Base-by-base conservation (phyloP, 2,797 vertebrate genomes). In the Silurus lanzhouensis region DNA sequence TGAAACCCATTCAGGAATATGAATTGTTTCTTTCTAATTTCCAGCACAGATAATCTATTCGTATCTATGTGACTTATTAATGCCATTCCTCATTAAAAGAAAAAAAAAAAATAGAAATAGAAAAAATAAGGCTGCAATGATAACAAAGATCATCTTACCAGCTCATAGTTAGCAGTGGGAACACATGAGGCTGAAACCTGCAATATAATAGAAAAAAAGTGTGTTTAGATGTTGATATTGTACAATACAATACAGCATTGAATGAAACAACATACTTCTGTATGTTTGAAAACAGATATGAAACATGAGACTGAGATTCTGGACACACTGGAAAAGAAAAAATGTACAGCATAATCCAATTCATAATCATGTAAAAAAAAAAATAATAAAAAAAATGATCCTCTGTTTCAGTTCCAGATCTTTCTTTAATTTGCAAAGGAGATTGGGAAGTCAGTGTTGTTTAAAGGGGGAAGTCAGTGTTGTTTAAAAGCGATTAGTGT, bases 141-240 rank as follows among this genome's bases (percentile, higher is more conserved):
- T 64, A 70, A 70, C 19, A 55, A 52, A 77, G 81, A 79, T 22
- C 27, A 84, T 89, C 95, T 95, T 90, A 96, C 95, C 94, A 96
- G 91, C 91, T 96, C 95, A 64, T 96, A 96, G 93, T 96, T 96
- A 88, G 95, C 93, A 5, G 93, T 91, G 87, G 95, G 95, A 91
- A 96, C 95, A 91, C 95, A 96, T 84, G 95, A 91, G 17, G 95
- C 93, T 78, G 95, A 94, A 86, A 96, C 95, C 95, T 96, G 89
- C 15, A 90, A 90, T 17, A 91, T 91, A 86, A 44, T 19, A 15
- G 4, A 2, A 88, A 74, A 71, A 71, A 77, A 31, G 63, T 27
- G n/a, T 52, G 64, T 84, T 87, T 38, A 74, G 38, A 71, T 2
- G 6, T 27, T 8, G 60, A 10, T 8, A 63, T 7, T 20, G 10